These are phyloP conservation scores for Ciona savignyi DNA, from an alignment of 23 tunicate species.

Conservation along the genomic window DNA sequence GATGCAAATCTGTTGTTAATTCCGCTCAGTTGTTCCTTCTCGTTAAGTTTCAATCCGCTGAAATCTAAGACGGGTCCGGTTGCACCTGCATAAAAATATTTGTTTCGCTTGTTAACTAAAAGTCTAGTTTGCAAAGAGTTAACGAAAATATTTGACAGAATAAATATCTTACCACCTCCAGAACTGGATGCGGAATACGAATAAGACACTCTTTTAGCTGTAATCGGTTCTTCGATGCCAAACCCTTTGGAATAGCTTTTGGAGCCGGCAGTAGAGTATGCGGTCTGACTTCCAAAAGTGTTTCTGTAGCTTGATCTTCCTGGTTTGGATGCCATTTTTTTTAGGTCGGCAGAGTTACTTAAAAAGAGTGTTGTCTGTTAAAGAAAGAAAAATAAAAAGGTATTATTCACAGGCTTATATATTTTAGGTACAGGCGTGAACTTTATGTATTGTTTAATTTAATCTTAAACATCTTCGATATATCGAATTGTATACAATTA, in stretches of 20 bases:
- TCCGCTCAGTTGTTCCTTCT: slow-evolving; percentile 63
- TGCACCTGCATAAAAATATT: background rate
- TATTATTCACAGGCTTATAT: background rate
- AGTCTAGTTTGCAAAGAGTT: too few species aligned
- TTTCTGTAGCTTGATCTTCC: slow-evolving; percentile 80
- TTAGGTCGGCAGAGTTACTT: too few species aligned
- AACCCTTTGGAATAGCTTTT: slow-evolving; percentile 13
- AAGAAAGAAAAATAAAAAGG: background rate
- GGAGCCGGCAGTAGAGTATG: slow-evolving; percentile 92
- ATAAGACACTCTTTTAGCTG: slow-evolving; percentile 65
- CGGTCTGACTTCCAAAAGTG: slow-evolving; percentile 88
- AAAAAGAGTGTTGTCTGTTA: too few species aligned
- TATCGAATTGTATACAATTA: too few species aligned
- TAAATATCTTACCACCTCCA: slow-evolving; percentile 53
- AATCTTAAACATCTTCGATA: too few species aligned
- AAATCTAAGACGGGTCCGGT: slow-evolving; percentile 1
- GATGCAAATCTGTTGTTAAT: slow-evolving; percentile 89
- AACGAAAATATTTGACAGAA: too few species aligned
- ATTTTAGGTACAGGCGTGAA: too few species aligned
- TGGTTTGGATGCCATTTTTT: slow-evolving; percentile 49
- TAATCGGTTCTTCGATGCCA: slow-evolving; percentile 37
- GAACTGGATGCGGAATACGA: slow-evolving; percentile 52
- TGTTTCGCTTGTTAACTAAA: too few species aligned
- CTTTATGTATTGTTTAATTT: too few species aligned
- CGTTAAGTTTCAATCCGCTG: slow-evolving; percentile 50